Evolutionary conservation across 2,888 invertebrate species (phyloP), one percentile per base, ranked within the genome.

Genomic region (Hanleya hanleyi): DNA sequence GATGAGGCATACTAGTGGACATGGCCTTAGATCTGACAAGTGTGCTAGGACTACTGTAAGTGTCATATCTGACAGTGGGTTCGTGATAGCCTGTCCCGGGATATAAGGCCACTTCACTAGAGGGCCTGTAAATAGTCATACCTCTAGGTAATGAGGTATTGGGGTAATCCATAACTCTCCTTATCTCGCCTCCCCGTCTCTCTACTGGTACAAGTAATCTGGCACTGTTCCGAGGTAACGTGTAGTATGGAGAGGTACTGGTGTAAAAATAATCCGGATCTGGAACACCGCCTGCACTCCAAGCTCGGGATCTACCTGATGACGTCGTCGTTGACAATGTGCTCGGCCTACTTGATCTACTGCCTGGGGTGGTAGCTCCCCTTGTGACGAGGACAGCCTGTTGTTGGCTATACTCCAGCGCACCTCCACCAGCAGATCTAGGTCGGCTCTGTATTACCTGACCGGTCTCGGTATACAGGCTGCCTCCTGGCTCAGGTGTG

Each of bases 1-100:
- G 74, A 5, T 85, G 83, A 18, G 87, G 87, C 82, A 85, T 86
- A 75, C 86, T 86, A 32, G 70, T 41, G 18, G 57, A 57, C 32
- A 57, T 12, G 15, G 29, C 29, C 32, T 57, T 57, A 4, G 57
- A 57, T 4, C 29, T 57, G 32, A 57, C 32, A 4, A 57, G 26
- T 3, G 29, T 29, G 29, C 12, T 22, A 26, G 29, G 15, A 4
- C 26, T 29, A 26, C 32, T 57, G 57, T 57, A 29, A 29, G 57
- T 57, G 29, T 29, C 32, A 57, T 57, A 57, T 3, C 4, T 22
- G 15, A 57, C 26, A n/a, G n/a, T n/a, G 32, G 57, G 57, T 26
- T 57, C 26, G 32, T 57, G 29, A 26, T 57, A 57, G 4, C 57
- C 29, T 12, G 26, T 32, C 26, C 29, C 22, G 2, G 57, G 57